Percentiles rank a stretch among this genome's conserved stretches.
Conservation (phyloP, 2,888 invertebrate species). For the Tetanocera ferruginea region DNA sequence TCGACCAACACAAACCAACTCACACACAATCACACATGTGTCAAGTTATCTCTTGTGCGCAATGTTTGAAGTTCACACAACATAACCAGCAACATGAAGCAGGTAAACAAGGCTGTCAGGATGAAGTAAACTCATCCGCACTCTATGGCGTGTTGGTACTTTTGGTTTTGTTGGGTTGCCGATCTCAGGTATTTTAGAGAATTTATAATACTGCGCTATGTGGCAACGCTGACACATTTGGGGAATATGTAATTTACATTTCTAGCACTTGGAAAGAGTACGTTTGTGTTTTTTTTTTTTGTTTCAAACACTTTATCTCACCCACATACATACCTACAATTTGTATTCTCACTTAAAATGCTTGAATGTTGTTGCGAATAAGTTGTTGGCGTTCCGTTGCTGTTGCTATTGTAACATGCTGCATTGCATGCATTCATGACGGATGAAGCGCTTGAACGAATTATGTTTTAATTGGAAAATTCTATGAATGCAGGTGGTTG, state of each 20-base stretch:
- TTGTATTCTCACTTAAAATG: background rate
- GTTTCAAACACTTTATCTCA: background rate
- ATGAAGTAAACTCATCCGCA: background rate
- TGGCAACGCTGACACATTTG: conserved; percentile 7
- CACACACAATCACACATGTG: conserved; percentile 10
- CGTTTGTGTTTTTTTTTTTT: background rate
- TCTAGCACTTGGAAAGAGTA: background rate
- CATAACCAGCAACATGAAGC: background rate
- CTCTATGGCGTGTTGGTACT: too few species aligned
- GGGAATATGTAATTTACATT: conserved; percentile 5
- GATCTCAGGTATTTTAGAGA: too few species aligned
- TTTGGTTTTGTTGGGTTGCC: background rate
- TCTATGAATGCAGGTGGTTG: conserved; percentile 55
- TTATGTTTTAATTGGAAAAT: conserved; percentile 65
- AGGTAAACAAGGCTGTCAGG: background rate
- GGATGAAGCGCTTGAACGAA: conserved; percentile 62
- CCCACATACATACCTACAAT: background rate
- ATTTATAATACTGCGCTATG: too few species aligned
- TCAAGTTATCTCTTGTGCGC: background rate
- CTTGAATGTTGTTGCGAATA: background rate
- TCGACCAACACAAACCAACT: conserved; percentile 37
- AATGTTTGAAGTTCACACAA: too few species aligned
- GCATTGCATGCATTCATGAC: conserved; percentile 1
- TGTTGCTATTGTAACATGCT: background rate
- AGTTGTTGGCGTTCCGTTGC: background rate